phyloP scores from a whole-genome alignment of 2,113 vertebrate species.

The Scalopus aquaticus region DNA sequence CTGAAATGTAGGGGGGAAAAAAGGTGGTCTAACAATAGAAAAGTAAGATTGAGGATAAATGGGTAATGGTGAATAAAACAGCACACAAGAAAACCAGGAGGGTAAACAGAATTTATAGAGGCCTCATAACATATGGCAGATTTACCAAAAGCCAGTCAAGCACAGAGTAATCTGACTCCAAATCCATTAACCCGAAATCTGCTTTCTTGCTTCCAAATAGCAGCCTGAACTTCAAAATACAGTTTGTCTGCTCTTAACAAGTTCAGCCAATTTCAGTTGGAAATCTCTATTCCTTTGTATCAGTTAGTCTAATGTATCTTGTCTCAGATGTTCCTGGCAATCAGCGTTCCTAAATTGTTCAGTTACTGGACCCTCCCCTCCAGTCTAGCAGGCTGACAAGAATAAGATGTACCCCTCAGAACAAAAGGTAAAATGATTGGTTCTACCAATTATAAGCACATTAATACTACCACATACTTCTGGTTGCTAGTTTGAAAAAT shows the following conservation, averaged over 20 bases:
- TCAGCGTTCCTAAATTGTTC: not conserved
- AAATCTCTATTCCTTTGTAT: constrained; percentile 15
- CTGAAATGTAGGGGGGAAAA: not conserved
- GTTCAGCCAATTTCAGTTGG: constrained; percentile 51
- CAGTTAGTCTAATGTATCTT: not conserved
- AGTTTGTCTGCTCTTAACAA: constrained; percentile 57
- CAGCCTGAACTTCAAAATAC: constrained; percentile 33
- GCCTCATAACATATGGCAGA: not conserved
- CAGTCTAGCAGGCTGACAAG: not conserved
- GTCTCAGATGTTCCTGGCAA: not conserved
- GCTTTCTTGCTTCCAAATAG: constrained; percentile 32
- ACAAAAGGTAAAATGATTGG: not conserved
- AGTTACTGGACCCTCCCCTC: not conserved
- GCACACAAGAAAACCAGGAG: not conserved
- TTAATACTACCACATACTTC: not conserved
- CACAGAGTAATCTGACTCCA: constrained; percentile 42
- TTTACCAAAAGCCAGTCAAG: constrained; percentile 34
- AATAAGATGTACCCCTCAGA: not conserved
- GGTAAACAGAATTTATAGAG: constrained; percentile 5
- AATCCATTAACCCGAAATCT: constrained; percentile 56
- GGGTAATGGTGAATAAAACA: not conserved
- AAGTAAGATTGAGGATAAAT: not conserved
- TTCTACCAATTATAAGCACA: not conserved
- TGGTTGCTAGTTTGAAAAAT: not conserved
- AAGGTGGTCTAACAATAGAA: not conserved